phyloP scores from a whole-genome alignment of 1,140 invertebrate genomes.

The Adoxophyes honmai region DNA sequence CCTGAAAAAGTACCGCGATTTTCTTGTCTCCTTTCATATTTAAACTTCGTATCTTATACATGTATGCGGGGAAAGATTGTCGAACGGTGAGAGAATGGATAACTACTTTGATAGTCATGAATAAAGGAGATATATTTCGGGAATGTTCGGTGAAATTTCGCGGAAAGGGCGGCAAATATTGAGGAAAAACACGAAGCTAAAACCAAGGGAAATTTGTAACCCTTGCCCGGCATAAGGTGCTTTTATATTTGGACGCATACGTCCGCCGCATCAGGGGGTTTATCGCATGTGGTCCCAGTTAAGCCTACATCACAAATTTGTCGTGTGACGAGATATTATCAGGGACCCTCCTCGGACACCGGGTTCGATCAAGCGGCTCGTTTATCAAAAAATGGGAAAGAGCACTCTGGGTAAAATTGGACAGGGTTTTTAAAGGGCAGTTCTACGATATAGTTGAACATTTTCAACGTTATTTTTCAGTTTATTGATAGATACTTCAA shows the following conservation, averaged over 20 bases:
- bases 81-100: slow-evolving; percentile 35
- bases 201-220: slow-evolving; percentile 10
- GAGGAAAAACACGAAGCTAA: neutral
- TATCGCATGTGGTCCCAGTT: slow-evolving; percentile 29
- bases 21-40: slow-evolving; percentile 64
- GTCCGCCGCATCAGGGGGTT: slow-evolving; percentile 18
- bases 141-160: slow-evolving; percentile 14
- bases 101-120: slow-evolving; percentile 15
- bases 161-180: neutral
- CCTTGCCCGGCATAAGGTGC: slow-evolving; percentile 8
- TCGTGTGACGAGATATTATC: slow-evolving; percentile 62
- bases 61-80: slow-evolving; percentile 41
- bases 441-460: no score
- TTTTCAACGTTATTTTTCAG: no score
- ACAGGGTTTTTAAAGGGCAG: slow-evolving; percentile 24
- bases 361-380: slow-evolving; percentile 46
- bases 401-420: slow-evolving; percentile 33
- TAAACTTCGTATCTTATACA: slow-evolving; percentile 56
- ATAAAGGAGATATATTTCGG: slow-evolving; percentile 16
- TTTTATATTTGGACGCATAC: slow-evolving; percentile 16
- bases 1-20: slow-evolving; percentile 53
- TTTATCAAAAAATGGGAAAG: slow-evolving; percentile 60
- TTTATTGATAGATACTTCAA: no score
- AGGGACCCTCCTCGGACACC: slow-evolving; percentile 29
- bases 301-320: slow-evolving; percentile 55